Evolutionary conservation across 2,888 invertebrate genomes (phyloP).

Genomic region (Tachina grossa): DNA sequence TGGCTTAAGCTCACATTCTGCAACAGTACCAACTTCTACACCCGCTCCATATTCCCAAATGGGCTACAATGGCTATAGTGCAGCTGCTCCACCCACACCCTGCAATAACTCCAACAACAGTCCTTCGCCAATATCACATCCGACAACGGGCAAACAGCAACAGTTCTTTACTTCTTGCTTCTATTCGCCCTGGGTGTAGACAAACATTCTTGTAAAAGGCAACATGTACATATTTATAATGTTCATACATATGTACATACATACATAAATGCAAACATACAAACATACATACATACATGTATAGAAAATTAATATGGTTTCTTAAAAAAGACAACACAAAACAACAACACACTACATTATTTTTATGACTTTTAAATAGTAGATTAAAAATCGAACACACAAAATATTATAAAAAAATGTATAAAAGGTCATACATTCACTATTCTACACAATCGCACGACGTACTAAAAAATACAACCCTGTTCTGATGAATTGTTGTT

Average conservation of each 20-base stretch:
- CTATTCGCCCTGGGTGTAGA: slow-evolving; percentile 80
- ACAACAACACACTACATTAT: slow-evolving; percentile 30
- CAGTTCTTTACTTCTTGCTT: slow-evolving; percentile 81
- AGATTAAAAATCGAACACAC: slow-evolving; percentile 10
- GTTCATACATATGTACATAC: not conserved
- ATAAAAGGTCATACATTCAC: not conserved
- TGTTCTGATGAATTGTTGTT: no score
- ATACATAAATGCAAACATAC: slow-evolving; percentile 3
- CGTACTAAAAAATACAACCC: no score
- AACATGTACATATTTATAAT: not conserved
- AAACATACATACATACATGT: not conserved
- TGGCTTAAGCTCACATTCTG: slow-evolving; percentile 32
- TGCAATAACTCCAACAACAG: slow-evolving; percentile 68
- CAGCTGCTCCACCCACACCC: slow-evolving; percentile 71
- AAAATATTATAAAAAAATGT: slow-evolving; percentile 29
- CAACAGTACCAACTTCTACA: slow-evolving; percentile 69
- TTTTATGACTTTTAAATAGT: slow-evolving; percentile 44
- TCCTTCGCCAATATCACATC: slow-evolving; percentile 67
- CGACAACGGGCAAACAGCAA: slow-evolving; percentile 77
- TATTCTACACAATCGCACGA: not conserved
- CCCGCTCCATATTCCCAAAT: slow-evolving; percentile 76
- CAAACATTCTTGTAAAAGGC: not conserved
- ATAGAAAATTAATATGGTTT: slow-evolving; percentile 33
- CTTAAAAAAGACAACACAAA: slow-evolving; percentile 10
- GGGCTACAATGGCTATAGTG: slow-evolving; percentile 77